phyloP scores from a whole-genome alignment of 2,113 vertebrate genomes.

The Heterocephalus glaber region DNA sequence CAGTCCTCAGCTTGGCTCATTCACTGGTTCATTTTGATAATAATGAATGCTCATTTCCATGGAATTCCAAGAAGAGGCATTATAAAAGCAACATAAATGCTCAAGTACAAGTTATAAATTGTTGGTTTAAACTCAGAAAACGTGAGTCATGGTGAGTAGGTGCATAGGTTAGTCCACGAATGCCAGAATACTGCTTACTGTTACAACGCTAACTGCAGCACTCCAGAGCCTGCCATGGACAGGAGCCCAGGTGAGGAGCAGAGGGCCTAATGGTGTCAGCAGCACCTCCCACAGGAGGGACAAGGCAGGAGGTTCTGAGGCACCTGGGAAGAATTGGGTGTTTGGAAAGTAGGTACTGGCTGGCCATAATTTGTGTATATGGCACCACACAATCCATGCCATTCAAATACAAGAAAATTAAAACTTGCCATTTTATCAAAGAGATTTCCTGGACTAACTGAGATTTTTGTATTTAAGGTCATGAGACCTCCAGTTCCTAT shows the following conservation, averaged over 20 bases:
- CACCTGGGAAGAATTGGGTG: too few species aligned
- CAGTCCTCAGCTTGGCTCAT: background rate
- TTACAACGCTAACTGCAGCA: background rate
- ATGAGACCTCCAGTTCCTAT: background rate
- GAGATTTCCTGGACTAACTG: background rate
- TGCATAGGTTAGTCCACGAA: background rate
- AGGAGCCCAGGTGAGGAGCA: too few species aligned
- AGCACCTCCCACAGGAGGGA: background rate
- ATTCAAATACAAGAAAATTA: background rate
- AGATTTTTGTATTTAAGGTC: background rate
- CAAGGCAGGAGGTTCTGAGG: background rate
- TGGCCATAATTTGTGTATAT: fast-evolving
- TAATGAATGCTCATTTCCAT: background rate
- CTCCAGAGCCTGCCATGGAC: background rate
- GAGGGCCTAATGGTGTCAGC: background rate
- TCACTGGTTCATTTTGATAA: background rate
- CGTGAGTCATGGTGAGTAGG: background rate
- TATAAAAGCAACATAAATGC: background rate
- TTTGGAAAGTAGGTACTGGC: background rate
- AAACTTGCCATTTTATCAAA: background rate
- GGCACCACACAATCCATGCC: background rate
- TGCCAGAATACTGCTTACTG: background rate
- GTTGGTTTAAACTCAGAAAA: conserved; percentile 10
- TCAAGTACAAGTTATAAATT: background rate
- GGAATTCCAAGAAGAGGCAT: background rate